Evolutionary conservation across 2,888 invertebrate genomes (phyloP), one percentile per base, ranked within the genome.

Genomic region (Rotaria macrura): DNA sequence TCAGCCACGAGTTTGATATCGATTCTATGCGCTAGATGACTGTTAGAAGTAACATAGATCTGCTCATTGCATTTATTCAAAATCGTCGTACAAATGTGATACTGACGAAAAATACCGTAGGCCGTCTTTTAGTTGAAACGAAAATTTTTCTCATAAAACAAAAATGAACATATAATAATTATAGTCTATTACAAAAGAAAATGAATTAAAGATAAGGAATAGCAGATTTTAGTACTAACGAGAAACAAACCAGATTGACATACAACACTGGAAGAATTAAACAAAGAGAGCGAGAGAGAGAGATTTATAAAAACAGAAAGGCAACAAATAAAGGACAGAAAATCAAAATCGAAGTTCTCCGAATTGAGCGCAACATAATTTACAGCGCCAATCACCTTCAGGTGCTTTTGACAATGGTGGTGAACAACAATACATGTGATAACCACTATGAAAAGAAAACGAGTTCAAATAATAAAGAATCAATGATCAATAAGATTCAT

Each of bases 371-470:
- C 40, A 43, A 40, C 86, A 86, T 47, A 86, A 72, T 83, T 86
- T 83, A 84, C 86, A 86, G 74, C 57, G 74, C 86, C 86, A 86
- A 49, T 86, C 86, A 90, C 92, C 97, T 92, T 99, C 99, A 85
- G 99, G 99, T 86, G 99, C 97, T 88, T 95, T 94, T 87, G 94
- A 93, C 87, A 99, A 93, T 86, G 97, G 96, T 88, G 99, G 99
- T 89, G 94, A 94, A 89, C 99, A 93, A 92, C 99, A 99, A 93
- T 99, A 99, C 96, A 99, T 96, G 93, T 99, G 99, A 93, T 98
- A 99, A 88, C 99, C 99, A 90, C 79, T 79, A n/a, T 20, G 38
- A 79, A 43, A 20, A 23, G 25, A 38, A 40, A 79, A n/a, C n/a
- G n/a, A 43, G 14, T 20, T n/a, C n/a, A n/a, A n/a, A n/a, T n/a